phyloP scores from a whole-genome alignment of 2,888 invertebrate species.

The Drosophila cracens region DNA sequence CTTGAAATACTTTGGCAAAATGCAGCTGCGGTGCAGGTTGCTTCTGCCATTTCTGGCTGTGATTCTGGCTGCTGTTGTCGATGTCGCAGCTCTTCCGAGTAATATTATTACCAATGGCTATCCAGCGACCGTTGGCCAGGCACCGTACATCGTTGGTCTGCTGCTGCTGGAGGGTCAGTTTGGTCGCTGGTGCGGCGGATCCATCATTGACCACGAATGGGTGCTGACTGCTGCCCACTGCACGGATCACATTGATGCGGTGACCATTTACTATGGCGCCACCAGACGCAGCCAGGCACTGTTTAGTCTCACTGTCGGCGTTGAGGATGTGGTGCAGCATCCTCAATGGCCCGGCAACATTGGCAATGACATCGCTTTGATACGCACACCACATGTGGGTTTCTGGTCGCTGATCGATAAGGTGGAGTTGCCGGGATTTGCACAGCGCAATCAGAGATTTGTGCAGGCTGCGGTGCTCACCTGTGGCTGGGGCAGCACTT shows the following conservation, averaged over 20 bases:
- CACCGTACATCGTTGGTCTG: slow-evolving; percentile 68
- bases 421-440: slow-evolving; percentile 34
- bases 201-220: slow-evolving; percentile 44
- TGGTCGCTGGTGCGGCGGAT: slow-evolving; percentile 60
- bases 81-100: slow-evolving; percentile 29
- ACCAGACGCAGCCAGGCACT: slow-evolving; percentile 58
- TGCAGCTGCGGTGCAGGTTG: slow-evolving; percentile 28
- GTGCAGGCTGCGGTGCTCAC: slow-evolving; percentile 29
- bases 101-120: slow-evolving; percentile 70
- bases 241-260: slow-evolving; percentile 45
- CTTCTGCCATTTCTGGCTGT: slow-evolving; percentile 35
- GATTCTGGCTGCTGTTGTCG: slow-evolving; percentile 15
- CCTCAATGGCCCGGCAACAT: slow-evolving; percentile 73
- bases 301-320: slow-evolving; percentile 46
- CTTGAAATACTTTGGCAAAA: background rate
- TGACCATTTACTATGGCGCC: slow-evolving; percentile 69
- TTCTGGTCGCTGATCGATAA: slow-evolving; percentile 36
- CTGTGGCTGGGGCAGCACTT: slow-evolving; percentile 76
- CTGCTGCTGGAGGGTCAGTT: slow-evolving; percentile 16
- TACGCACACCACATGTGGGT: slow-evolving; percentile 51
- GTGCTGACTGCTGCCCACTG: slow-evolving; percentile 64
- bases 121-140: slow-evolving; percentile 48
- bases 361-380: slow-evolving; percentile 65
- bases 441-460: slow-evolving; percentile 20
- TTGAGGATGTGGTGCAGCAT: slow-evolving; percentile 65